These are phyloP conservation scores for Limnephilus lunatus DNA, from an alignment of 2,888 invertebrate species.

Conservation along the genomic window DNA sequence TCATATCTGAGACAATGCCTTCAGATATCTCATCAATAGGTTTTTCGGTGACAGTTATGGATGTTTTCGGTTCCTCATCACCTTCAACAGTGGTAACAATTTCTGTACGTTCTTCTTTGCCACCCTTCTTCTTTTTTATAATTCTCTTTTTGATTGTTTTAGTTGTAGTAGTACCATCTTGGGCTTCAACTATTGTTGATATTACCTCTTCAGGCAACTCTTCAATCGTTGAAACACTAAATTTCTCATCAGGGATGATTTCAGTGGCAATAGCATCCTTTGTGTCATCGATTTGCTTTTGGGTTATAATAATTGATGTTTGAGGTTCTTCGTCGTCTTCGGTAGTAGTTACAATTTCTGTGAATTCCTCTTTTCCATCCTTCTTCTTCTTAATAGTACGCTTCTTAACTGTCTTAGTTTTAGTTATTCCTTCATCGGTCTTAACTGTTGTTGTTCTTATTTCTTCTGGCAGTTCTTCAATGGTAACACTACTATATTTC, in stretches of 20 bases:
- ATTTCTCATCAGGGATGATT: too few relatives aligned
- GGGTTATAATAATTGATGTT: slow-evolving; percentile 5
- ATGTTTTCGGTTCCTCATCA: slow-evolving; percentile 68
- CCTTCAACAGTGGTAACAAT: slow-evolving; percentile 67
- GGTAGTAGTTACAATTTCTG: slow-evolving; percentile 73
- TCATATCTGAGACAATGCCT: slow-evolving; percentile 67
- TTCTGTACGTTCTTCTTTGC: slow-evolving; percentile 46
- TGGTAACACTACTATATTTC: background rate
- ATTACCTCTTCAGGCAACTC: slow-evolving; percentile 66
- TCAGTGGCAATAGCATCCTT: background rate
- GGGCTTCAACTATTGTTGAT: slow-evolving; percentile 49
- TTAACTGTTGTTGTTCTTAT: slow-evolving; percentile 65
- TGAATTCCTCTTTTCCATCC: slow-evolving; percentile 73
- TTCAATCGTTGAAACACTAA: slow-evolving; percentile 67
- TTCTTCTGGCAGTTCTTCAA: slow-evolving; percentile 65
- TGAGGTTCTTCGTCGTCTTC: slow-evolving; percentile 69
- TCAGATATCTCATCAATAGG: slow-evolving; percentile 57
- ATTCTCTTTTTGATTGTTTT: slow-evolving; percentile 68
- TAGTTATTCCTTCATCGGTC: slow-evolving; percentile 64
- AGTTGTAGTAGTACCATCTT: slow-evolving; percentile 59
- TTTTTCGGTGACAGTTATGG: slow-evolving; percentile 64
- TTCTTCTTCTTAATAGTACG: slow-evolving; percentile 68
- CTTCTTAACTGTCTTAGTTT: slow-evolving; percentile 60
- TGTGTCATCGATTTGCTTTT: slow-evolving; percentile 67
- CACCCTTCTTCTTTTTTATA: slow-evolving; percentile 59